A percentile compares a stretch with the other conserved stretches of the same genome.
Evolutionary conservation across 2,888 invertebrate species (phyloP).

Genomic region (Plebejus argus): DNA sequence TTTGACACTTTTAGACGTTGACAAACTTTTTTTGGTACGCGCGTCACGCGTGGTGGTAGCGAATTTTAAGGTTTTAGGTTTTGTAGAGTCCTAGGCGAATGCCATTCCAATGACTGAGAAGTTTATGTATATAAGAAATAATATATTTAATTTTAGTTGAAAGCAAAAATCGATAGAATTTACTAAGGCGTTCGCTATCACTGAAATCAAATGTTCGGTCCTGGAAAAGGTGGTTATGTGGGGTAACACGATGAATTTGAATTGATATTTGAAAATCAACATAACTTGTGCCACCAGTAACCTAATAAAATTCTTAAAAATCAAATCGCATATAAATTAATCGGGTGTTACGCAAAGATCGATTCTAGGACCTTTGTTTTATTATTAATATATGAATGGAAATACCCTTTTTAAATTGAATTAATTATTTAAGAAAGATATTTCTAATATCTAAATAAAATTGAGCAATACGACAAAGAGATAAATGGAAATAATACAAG

Average conservation of each 20-base stretch:
- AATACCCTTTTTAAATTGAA: neutral
- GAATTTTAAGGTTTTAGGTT: conserved; percentile 18
- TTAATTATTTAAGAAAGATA: neutral
- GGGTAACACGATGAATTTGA: neutral
- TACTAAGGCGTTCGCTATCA: conserved; percentile 21
- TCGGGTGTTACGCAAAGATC: conserved; percentile 5
- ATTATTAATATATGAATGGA: neutral
- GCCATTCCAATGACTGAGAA: conserved; percentile 30
- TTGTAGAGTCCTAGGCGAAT: conserved; percentile 26
- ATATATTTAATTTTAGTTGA: conserved; percentile 28
- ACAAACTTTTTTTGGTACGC: conserved; percentile 19
- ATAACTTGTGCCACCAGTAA: neutral
- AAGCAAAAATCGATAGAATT: conserved; percentile 10
- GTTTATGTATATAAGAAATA: conserved; percentile 31
- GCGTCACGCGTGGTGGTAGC: conserved; percentile 13
- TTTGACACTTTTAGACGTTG: conserved; percentile 14
- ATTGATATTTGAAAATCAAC: neutral
- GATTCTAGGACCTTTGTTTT: neutral
- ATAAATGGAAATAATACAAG: neutral
- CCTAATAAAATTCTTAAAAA: neutral
- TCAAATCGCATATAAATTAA: conserved; percentile 5
- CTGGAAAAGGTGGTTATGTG: neutral
- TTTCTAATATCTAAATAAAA: neutral
- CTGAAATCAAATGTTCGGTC: neutral
- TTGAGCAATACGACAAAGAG: neutral